Evolutionary conservation across 2,888 invertebrate species (phyloP).

Genomic region (Drosophila algonquin): DNA sequence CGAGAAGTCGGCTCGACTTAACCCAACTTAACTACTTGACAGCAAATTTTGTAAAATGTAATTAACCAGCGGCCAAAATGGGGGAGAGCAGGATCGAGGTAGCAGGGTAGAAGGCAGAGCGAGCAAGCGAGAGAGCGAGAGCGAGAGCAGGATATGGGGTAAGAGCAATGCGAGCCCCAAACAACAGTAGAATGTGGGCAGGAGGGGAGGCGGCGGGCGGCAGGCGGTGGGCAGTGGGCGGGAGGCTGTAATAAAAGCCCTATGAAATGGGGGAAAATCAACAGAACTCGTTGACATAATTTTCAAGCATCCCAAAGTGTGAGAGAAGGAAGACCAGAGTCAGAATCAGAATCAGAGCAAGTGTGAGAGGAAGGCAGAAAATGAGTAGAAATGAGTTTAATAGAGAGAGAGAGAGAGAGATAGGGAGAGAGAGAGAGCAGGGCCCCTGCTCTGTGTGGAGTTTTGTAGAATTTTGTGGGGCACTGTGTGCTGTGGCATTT

Average conservation of each 20-base stretch:
- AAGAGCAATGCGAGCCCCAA: neutral
- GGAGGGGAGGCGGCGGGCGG: constrained; percentile 24
- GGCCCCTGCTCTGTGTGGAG: neutral
- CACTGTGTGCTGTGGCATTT: constrained; percentile 34
- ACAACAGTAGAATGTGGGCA: neutral
- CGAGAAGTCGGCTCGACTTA: constrained; percentile 70
- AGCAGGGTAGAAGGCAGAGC: neutral
- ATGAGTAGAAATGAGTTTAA: neutral
- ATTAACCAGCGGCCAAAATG: constrained; percentile 78
- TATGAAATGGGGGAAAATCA: constrained; percentile 69
- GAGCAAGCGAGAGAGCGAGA: neutral
- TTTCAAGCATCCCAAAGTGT: constrained; percentile 66
- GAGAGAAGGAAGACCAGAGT: constrained; percentile 28
- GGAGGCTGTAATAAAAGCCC: constrained; percentile 68
- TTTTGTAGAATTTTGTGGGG: constrained; percentile 16
- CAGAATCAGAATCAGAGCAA: neutral
- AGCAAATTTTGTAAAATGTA: constrained; percentile 83
- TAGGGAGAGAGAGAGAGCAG: neutral
- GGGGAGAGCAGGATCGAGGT: constrained; percentile 19
- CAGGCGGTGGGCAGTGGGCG: constrained; percentile 39
- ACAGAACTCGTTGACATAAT: constrained; percentile 83
- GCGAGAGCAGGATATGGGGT: constrained; percentile 40
- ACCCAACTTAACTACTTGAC: constrained; percentile 82
- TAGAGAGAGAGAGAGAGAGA: constrained; percentile 5
- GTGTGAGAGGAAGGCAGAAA: neutral